Percentiles rank a stretch among this genome's conserved stretches.
phyloP scores from a whole-genome alignment of 2,113 vertebrate genomes.

The Alethe diademata region DNA sequence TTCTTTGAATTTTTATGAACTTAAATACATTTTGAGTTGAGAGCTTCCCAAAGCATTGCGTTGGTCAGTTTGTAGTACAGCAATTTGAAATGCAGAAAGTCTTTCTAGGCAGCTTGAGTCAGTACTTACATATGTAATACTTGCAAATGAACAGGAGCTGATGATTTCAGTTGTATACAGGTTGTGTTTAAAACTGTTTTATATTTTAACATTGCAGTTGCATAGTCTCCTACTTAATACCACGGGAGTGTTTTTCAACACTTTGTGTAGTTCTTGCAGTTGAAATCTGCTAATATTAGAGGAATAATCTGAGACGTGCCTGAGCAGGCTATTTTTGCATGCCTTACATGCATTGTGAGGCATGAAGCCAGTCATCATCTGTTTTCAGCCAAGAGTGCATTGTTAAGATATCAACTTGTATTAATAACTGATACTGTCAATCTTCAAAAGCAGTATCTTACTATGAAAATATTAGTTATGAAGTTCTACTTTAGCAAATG shows the following conservation, averaged over 20 bases:
- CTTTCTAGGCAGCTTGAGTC: not conserved
- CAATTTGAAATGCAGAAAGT: not conserved
- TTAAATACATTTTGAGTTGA: not conserved
- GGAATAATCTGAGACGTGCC: not conserved
- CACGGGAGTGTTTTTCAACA: not conserved
- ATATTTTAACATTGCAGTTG: not conserved
- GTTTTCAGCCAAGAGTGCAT: not conserved
- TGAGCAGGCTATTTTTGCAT: conserved; percentile 30
- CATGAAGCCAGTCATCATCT: conserved; percentile 3
- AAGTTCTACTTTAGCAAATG: not conserved
- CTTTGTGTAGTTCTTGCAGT: not conserved
- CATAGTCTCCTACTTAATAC: not conserved
- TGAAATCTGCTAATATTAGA: not conserved
- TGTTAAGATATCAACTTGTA: not conserved
- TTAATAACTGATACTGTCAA: not conserved
- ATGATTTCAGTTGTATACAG: not conserved
- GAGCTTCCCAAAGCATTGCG: not conserved
- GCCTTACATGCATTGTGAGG: not conserved
- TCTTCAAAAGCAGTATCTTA: not conserved
- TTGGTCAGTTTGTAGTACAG: not conserved
- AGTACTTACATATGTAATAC: not conserved
- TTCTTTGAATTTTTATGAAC: not conserved
- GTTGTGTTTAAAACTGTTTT: not conserved
- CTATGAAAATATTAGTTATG: not conserved
- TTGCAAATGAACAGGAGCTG: not conserved